These are phyloP conservation scores for Sisyra terminalis DNA, from an alignment of 2,888 invertebrate genomes.

Conservation along the genomic window DNA sequence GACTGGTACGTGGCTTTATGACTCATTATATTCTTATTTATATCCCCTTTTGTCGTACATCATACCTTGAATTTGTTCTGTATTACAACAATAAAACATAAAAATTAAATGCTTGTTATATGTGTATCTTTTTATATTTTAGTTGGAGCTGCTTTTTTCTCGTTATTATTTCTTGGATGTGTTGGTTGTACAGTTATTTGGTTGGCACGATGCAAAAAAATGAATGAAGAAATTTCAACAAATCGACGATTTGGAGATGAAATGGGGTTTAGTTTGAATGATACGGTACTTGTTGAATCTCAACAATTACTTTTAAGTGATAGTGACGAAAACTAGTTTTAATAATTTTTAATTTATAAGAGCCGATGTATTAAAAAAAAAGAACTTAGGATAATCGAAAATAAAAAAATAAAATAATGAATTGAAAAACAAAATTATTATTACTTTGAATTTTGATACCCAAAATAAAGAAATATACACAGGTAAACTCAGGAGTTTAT, in stretches of 20 bases:
- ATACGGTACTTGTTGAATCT: constrained; percentile 1
- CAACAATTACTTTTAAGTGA: constrained; percentile 8
- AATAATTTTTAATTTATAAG: background rate
- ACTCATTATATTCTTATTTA: background rate
- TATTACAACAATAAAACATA: background rate
- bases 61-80: no score
- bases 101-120: background rate
- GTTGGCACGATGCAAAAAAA: constrained; percentile 5
- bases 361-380: no score
- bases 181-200: constrained; percentile 15
- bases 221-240: constrained; percentile 6
- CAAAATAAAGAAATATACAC: no score
- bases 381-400: no score
- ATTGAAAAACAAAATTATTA: no score
- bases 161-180: constrained; percentile 21
- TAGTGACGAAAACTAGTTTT: constrained; percentile 5
- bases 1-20: background rate
- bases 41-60: no score
- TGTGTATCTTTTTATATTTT: constrained; percentile 11
- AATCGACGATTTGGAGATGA: background rate
- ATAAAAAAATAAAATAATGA: no score
- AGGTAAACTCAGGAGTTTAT: no score
- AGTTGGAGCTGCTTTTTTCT: constrained; percentile 23
- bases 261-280: background rate
- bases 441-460: no score